A percentile compares a stretch with the other conserved stretches of the same genome.
These are phyloP conservation scores for Temnothorax unifasciatus DNA, from an alignment of 2,888 invertebrate genomes.

Conservation along the genomic window DNA sequence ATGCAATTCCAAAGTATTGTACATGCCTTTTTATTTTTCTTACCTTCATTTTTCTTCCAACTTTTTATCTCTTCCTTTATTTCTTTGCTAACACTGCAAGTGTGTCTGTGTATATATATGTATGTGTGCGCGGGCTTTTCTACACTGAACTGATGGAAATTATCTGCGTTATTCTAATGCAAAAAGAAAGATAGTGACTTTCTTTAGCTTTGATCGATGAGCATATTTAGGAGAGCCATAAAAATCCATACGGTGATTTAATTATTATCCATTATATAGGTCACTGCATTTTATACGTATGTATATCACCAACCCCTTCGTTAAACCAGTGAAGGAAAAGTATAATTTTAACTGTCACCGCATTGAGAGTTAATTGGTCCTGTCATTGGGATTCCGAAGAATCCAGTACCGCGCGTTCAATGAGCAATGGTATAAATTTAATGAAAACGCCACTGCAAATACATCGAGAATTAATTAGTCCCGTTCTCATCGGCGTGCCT, in stretches of 20 bases:
- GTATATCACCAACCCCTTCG: neutral
- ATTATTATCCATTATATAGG: neutral
- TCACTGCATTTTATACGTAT: neutral
- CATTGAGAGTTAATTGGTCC: neutral
- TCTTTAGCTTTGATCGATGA: neutral
- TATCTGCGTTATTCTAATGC: neutral
- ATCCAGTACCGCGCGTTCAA: neutral
- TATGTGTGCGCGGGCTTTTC: neutral
- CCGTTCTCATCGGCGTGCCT: slow-evolving; percentile 18
- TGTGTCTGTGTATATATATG: neutral
- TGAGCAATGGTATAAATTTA: slow-evolving; percentile 35
- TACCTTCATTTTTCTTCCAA: slow-evolving; percentile 5
- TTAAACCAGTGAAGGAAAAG: neutral
- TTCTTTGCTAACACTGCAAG: neutral
- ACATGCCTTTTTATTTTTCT: neutral
- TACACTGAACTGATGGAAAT: neutral
- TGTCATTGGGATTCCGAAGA: neutral
- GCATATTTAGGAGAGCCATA: neutral
- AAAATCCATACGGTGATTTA: neutral
- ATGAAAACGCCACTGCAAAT: slow-evolving; percentile 40
- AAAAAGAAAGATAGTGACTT: neutral
- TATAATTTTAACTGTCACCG: neutral
- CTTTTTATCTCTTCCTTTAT: neutral
- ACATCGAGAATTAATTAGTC: slow-evolving; percentile 45
- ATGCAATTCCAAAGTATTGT: neutral